Base-by-base conservation (phyloP, 2,888 invertebrate genomes). In the Lepidonotus clava region DNA sequence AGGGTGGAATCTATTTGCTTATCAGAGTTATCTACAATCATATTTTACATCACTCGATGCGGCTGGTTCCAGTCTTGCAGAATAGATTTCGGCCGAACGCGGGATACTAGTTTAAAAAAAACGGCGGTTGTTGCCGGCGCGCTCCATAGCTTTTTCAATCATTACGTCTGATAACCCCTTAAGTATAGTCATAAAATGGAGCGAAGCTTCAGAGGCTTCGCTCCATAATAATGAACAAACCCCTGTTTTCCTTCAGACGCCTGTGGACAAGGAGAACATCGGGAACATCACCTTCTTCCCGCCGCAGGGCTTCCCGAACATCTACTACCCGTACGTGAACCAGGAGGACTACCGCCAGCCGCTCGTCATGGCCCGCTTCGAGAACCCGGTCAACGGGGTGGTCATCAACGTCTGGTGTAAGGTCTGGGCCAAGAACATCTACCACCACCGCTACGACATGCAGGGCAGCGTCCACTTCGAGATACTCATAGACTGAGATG, bases 401-500 rank as follows among this genome's bases (percentile, higher is more conserved):
- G 91, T 95, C 24, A 92, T 95, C 80, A 93, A 94, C 91, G 92
- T 95, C n/a, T 94, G 94, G 90, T 95, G 95, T 92, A 90, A 88
- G 85, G 89, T 89, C 1, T 89, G 89, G 89, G 87, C 89, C 28
- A 83, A 84, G 32, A 89, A 90, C 66, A 88, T 90, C 84, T 90
- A 95, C 91, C 97, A 98, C 95, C 96, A 98, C 95, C 96, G 97
- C 93, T 96, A 96, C 94, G 97, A 98, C 94, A 96, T 97, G 95
- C 96, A 97, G 94, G 98, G 98, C 92, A 97, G 97, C 92, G 98
- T 98, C 92, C 98, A 98, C 95, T 98, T 98, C 95, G 98, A 98
- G 95, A 95, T 98, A 95, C 96, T 98, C 96, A 96, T 98, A 94
- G 98, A 98, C 95, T 97, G 96, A 96, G 18, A n/a, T n/a, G n/a